phyloP scores from a whole-genome alignment of 23 tunicate genomes.

The Botrylloides violaceus region DNA sequence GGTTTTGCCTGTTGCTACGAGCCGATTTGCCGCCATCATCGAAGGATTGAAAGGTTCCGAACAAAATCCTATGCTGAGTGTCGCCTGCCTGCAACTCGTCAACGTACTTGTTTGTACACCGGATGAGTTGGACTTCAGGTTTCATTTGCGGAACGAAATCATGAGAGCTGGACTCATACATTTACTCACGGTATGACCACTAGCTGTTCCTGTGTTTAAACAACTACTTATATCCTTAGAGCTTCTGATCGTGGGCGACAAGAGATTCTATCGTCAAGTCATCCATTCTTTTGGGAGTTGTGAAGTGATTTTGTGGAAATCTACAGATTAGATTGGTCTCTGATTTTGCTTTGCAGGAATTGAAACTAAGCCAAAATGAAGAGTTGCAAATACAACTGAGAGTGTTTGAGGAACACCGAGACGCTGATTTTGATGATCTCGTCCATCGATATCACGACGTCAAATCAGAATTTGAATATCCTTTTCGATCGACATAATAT shows the following conservation, averaged over 20 bases:
- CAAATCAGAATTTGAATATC: constrained; percentile 78
- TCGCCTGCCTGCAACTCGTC: constrained; percentile 85
- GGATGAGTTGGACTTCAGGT: constrained; percentile 74
- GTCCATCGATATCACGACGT: constrained; percentile 51
- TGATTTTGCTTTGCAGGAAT: constrained; percentile 64
- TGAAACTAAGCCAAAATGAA: constrained; percentile 67
- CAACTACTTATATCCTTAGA: no score
- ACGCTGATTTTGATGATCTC: constrained; percentile 77
- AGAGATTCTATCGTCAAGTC: no score
- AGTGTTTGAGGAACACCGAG: constrained; percentile 88
- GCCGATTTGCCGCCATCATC: constrained; percentile 71
- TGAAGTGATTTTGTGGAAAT: no score
- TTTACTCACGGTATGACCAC: constrained; percentile 36
- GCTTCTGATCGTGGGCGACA: no score
- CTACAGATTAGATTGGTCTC: no score
- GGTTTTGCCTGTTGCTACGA: constrained; percentile 58
- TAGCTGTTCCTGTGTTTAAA: no score
- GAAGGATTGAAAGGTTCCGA: constrained; percentile 61
- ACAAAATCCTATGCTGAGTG: constrained; percentile 41
- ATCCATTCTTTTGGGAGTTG: no score
- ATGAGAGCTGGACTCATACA: constrained; percentile 81
- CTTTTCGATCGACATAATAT: constrained; percentile 29
- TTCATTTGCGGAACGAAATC: constrained; percentile 77
- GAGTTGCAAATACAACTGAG: constrained; percentile 74
- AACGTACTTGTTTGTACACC: constrained; percentile 79